Conservation (phyloP, 2,888 invertebrate species). For the Agrilus cyanescens region DNA sequence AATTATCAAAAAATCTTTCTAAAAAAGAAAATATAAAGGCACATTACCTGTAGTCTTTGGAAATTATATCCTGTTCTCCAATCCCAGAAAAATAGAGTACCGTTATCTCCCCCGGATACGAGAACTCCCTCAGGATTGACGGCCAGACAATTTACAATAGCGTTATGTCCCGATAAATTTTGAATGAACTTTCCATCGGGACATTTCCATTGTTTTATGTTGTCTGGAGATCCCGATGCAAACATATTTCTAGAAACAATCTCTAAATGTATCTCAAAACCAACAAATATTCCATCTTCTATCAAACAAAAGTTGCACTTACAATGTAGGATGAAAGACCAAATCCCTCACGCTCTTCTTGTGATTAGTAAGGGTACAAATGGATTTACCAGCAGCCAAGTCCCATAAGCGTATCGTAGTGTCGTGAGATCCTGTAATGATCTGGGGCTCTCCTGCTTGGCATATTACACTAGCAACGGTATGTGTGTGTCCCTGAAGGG, state of each 20-base stretch:
- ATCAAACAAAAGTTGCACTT: constrained; percentile 25
- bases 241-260: constrained; percentile 62
- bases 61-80: constrained; percentile 99
- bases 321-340: constrained; percentile 62
- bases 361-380: constrained; percentile 93
- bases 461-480: constrained; percentile 92
- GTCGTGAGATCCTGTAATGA: constrained; percentile 90
- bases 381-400: constrained; percentile 87
- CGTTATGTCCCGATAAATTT: constrained; percentile 92
- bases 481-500: constrained; percentile 90
- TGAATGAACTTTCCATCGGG: constrained; percentile 96
- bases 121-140: constrained; percentile 91
- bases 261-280: neutral
- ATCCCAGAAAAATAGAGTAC: constrained; percentile 95
- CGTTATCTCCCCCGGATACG: constrained; percentile 97
- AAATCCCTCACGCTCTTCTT: constrained; percentile 87
- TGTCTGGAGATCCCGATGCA: constrained; percentile 95
- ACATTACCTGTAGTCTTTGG: constrained; percentile 65
- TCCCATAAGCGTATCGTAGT: constrained; percentile 97
- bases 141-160: constrained; percentile 93
- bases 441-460: constrained; percentile 84
- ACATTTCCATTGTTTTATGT: constrained; percentile 98
- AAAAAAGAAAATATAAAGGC: neutral
- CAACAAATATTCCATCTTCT: neutral
- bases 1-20: neutral